Evolutionary conservation across 1,140 invertebrate species (phyloP).

Genomic region (Trichonephila inaurata): DNA sequence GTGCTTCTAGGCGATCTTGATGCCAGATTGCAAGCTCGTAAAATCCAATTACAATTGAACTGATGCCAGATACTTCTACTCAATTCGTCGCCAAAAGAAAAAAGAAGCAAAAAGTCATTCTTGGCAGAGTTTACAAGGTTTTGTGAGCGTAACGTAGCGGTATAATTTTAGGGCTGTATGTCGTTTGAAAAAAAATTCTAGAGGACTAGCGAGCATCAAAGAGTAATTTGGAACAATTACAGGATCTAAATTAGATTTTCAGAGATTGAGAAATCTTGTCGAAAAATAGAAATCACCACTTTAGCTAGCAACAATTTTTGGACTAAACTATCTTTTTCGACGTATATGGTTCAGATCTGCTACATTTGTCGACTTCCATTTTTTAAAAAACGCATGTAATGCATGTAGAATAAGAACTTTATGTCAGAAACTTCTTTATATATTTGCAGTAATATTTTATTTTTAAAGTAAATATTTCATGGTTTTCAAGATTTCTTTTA

Average conservation of each 20-base stretch:
- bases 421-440: background rate
- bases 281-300: slow-evolving; percentile 34
- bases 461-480: background rate
- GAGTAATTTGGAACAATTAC: slow-evolving; percentile 72
- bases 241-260: slow-evolving; percentile 68
- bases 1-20: slow-evolving; percentile 23
- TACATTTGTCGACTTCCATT: background rate
- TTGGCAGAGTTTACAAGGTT: slow-evolving; percentile 60
- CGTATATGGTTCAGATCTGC: background rate
- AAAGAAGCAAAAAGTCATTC: slow-evolving; percentile 32
- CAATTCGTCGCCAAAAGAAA: slow-evolving; percentile 36
- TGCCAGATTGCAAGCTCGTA: slow-evolving; percentile 48
- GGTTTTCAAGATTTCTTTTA: background rate
- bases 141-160: slow-evolving; percentile 58
- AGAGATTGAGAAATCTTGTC: slow-evolving; percentile 45
- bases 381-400: background rate
- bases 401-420: background rate
- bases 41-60: slow-evolving; percentile 71
- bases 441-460: background rate
- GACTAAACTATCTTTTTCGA: slow-evolving; percentile 10
- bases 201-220: slow-evolving; percentile 46
- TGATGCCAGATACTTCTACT: slow-evolving; percentile 59
- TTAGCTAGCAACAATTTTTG: background rate
- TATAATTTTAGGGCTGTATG: slow-evolving; percentile 52
- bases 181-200: background rate